These are phyloP conservation scores for Thecocarcelia acutangulata DNA, from an alignment of 2,888 invertebrate genomes.

Conservation along the genomic window DNA sequence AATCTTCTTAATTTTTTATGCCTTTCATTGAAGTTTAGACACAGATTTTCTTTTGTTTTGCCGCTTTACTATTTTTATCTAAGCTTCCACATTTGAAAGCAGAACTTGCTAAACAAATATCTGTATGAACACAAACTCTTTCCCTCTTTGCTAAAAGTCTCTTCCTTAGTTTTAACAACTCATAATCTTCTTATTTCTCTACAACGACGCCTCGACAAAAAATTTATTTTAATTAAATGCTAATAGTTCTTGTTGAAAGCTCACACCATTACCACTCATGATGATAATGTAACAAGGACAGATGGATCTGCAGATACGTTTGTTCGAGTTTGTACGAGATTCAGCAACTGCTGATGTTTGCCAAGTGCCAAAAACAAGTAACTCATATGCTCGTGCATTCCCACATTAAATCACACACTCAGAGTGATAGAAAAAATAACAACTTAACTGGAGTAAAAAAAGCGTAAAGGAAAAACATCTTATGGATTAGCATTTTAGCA, in stretches of 20 bases:
- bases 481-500: conserved; percentile 69
- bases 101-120: too few relatives aligned
- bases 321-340: conserved; percentile 30
- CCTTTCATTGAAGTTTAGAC: too few relatives aligned
- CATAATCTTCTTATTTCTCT: conserved; percentile 32
- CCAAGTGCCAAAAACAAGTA: conserved; percentile 65
- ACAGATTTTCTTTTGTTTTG: too few relatives aligned
- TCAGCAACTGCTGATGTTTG: conserved; percentile 65
- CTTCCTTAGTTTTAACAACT: conserved; percentile 2
- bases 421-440: conserved; percentile 13
- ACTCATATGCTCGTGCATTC: conserved; percentile 48
- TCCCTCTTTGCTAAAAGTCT: conserved; percentile 4
- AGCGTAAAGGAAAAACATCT: conserved; percentile 52
- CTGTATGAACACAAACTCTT: too few relatives aligned
- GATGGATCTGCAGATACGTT: conserved; percentile 35
- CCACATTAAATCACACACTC: conserved; percentile 55
- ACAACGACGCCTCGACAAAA: conserved; percentile 26
- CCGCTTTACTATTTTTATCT: too few relatives aligned
- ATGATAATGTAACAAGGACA: conserved; percentile 58
- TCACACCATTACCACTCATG: conserved; percentile 67
- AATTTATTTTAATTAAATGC: conserved; percentile 68
- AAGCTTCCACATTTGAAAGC: too few relatives aligned
- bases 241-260: conserved; percentile 69
- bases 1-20: too few relatives aligned
- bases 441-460: background rate